These are phyloP conservation scores for Potorous gilbertii DNA, from an alignment of 2,797 vertebrate genomes.

Conservation along the genomic window DNA sequence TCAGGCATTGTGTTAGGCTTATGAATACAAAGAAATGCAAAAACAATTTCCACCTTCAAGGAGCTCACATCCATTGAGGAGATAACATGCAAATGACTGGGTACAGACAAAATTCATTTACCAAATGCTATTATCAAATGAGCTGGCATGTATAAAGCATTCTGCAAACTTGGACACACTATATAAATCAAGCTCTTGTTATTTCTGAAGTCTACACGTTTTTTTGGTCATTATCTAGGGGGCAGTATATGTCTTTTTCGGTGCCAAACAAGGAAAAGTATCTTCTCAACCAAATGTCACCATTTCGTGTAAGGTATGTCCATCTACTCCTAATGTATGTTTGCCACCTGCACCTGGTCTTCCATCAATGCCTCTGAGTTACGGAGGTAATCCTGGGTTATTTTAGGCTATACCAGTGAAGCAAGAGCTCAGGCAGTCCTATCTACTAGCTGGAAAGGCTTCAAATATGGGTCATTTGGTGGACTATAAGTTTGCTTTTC, in stretches of 20 bases:
- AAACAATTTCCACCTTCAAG: background rate
- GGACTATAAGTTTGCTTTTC: background rate
- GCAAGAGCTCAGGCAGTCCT: background rate
- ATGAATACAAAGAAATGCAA: background rate
- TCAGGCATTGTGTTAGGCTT: background rate
- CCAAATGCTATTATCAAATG: background rate
- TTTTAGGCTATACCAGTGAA: background rate
- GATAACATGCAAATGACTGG: background rate
- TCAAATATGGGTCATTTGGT: background rate
- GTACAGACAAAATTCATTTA: background rate
- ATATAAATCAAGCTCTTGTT: background rate
- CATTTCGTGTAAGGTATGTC: slow-evolving; percentile 84
- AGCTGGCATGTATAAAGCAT: background rate
- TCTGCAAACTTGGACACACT: background rate
- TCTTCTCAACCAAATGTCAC: slow-evolving; percentile 79
- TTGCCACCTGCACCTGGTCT: background rate
- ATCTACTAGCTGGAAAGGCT: background rate
- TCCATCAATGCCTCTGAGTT: background rate
- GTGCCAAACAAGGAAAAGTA: slow-evolving; percentile 68
- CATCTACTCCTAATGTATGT: background rate
- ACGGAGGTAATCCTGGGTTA: background rate
- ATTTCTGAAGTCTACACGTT: background rate
- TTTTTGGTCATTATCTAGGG: slow-evolving; percentile 78
- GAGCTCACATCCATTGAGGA: background rate
- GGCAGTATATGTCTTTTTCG: slow-evolving; percentile 85